Evolutionary conservation across 2,113 vertebrate species (phyloP).

Genomic region (Ploceus nigricollis): DNA sequence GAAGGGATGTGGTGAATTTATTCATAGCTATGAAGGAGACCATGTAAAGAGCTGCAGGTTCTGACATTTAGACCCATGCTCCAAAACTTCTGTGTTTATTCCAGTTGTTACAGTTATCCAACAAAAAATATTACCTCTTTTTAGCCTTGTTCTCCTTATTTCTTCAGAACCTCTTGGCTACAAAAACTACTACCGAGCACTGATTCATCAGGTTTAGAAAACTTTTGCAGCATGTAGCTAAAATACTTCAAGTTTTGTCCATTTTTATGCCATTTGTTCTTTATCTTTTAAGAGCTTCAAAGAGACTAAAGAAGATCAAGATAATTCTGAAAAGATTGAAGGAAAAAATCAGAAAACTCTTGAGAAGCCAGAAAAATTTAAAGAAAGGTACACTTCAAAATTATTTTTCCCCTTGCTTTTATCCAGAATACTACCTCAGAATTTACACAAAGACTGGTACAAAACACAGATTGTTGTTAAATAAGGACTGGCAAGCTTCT

Average conservation of each 20-base stretch:
- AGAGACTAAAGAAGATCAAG: slow-evolving; percentile 53
- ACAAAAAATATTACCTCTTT: neutral
- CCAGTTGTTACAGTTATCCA: neutral
- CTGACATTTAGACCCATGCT: neutral
- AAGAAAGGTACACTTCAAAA: slow-evolving; percentile 64
- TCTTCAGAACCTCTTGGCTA: neutral
- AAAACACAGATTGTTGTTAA: neutral
- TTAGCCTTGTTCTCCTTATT: neutral
- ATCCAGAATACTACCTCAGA: neutral
- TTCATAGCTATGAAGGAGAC: neutral
- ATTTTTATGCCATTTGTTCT: neutral
- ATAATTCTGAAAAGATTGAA: slow-evolving; percentile 31
- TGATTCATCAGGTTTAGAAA: neutral
- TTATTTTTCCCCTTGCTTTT: neutral
- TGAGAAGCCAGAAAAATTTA: slow-evolving; percentile 55
- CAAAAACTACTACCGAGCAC: neutral
- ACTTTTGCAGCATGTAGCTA: neutral
- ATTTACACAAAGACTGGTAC: neutral
- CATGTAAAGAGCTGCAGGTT: neutral
- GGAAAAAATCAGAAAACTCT: slow-evolving; percentile 37
- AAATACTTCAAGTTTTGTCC: neutral
- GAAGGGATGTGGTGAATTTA: neutral
- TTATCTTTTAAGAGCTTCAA: slow-evolving; percentile 53
- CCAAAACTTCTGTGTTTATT: neutral
- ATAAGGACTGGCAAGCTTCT: neutral